A percentile compares a stretch with the other conserved stretches of the same genome.
Conservation (phyloP, 1,140 invertebrate species). For the Acarapis woodi region DNA sequence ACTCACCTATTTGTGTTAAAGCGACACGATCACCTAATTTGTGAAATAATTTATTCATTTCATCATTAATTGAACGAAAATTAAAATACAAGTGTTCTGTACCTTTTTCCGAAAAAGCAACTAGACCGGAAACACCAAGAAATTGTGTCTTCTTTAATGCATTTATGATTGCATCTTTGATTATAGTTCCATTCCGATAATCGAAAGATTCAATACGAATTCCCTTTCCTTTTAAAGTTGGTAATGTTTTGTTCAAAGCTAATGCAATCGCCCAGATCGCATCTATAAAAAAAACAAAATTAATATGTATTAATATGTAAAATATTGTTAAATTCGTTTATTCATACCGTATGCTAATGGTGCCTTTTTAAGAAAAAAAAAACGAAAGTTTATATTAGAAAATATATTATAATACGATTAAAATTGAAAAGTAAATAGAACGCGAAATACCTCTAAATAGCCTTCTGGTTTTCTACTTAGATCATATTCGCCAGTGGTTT, state of each 20-base stretch:
- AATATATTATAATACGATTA: too few species aligned
- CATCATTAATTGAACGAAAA: constrained; percentile 11
- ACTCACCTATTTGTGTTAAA: constrained; percentile 85
- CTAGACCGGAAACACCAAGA: constrained; percentile 48
- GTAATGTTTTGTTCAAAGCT: constrained; percentile 88
- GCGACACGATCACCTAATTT: constrained; percentile 77
- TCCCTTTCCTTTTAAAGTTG: constrained; percentile 39
- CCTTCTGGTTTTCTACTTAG: neutral
- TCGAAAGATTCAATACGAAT: constrained; percentile 75
- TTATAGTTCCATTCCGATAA: constrained; percentile 82
- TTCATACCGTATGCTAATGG: too few species aligned
- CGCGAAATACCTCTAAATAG: neutral
- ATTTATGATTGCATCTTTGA: constrained; percentile 84
- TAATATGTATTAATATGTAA: too few species aligned
- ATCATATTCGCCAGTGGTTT: neutral
- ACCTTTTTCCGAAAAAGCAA: constrained; percentile 10
- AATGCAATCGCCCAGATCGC: constrained; percentile 91
- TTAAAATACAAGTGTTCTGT: constrained; percentile 22
- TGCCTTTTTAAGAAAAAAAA: too few species aligned
- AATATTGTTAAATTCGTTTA: too few species aligned
- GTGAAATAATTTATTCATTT: constrained; percentile 21
- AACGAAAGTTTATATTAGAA: too few species aligned
- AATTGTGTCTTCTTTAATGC: constrained; percentile 66
- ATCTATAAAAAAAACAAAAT: too few species aligned
- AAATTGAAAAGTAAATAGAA: too few species aligned